These are phyloP conservation scores for Drosophila cardini DNA, from an alignment of 1,140 invertebrate genomes.

Conservation along the genomic window DNA sequence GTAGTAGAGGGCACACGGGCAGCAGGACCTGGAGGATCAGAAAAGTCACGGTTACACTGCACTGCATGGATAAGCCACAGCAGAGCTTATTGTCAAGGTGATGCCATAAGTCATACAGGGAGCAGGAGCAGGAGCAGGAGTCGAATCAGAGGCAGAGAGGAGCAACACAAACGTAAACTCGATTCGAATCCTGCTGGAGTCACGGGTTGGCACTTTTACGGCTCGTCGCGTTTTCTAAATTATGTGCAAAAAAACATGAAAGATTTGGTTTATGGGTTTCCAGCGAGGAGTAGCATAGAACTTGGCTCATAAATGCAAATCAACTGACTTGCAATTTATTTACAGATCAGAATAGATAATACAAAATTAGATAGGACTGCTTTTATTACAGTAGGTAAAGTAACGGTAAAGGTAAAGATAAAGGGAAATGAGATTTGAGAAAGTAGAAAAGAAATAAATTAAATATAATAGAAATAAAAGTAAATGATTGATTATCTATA, in stretches of 20 bases:
- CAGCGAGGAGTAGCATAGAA: not conserved
- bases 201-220: slow-evolving; percentile 26
- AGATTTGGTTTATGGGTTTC: slow-evolving; percentile 61
- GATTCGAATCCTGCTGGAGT: slow-evolving; percentile 11
- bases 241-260: slow-evolving; percentile 55
- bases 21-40: not conserved
- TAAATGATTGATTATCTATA: too few relatives aligned
- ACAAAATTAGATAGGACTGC: not conserved
- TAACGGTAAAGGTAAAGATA: too few relatives aligned
- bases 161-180: not conserved
- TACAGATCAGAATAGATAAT: slow-evolving; percentile 17
- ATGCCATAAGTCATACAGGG: slow-evolving; percentile 75
- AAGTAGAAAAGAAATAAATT: too few relatives aligned
- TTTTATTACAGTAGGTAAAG: not conserved
- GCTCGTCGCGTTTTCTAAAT: slow-evolving; percentile 51
- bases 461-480: too few relatives aligned
- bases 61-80: slow-evolving; percentile 56
- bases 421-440: not conserved
- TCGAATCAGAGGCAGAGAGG: not conserved
- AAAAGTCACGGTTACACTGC: slow-evolving; percentile 7
- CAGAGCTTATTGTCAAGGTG: slow-evolving; percentile 79
- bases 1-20: slow-evolving; percentile 6
- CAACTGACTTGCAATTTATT: slow-evolving; percentile 35
- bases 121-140: slow-evolving; percentile 2
- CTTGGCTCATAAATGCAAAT: slow-evolving; percentile 29